Conservation (phyloP, 1,140 invertebrate species). For the Oncopodura yosiiana region DNA sequence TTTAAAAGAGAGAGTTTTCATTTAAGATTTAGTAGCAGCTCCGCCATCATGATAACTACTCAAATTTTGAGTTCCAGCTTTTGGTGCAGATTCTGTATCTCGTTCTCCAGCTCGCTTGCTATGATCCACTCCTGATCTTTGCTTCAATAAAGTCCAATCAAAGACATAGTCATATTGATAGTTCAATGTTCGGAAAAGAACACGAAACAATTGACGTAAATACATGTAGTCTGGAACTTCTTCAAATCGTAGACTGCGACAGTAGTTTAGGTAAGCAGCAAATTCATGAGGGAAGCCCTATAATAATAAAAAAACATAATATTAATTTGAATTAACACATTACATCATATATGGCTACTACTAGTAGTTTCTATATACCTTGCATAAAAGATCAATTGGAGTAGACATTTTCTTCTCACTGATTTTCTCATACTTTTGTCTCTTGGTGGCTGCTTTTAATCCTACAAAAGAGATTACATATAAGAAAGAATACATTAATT, state of each 20-base stretch:
- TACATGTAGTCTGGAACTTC: slow-evolving; percentile 97
- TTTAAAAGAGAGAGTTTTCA: too few species aligned
- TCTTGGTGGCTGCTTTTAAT: slow-evolving; percentile 74
- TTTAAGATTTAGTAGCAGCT: too few species aligned
- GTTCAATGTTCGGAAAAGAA: too few species aligned
- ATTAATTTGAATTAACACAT: slow-evolving; percentile 1
- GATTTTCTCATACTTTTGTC: slow-evolving; percentile 94
- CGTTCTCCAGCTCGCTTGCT: too few species aligned
- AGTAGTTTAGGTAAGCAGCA: slow-evolving; percentile 96
- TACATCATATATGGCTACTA: slow-evolving; percentile 38
- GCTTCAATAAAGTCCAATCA: too few species aligned
- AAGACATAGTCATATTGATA: too few species aligned
- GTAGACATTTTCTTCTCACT: slow-evolving; percentile 97
- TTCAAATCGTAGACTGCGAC: slow-evolving; percentile 85
- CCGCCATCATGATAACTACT: too few species aligned
- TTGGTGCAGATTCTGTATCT: too few species aligned
- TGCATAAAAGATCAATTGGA: slow-evolving; percentile 83
- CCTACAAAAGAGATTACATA: slow-evolving; percentile 6
- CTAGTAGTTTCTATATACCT: slow-evolving; percentile 46
- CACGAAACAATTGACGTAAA: slow-evolving; percentile 88
- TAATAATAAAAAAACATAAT: slow-evolving; percentile 4
- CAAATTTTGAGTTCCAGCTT: too few species aligned
- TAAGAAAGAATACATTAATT: not conserved
- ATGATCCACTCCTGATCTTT: too few species aligned
- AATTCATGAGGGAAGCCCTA: slow-evolving; percentile 91